Evolutionary conservation across 2,888 invertebrate species (phyloP), one percentile per base, ranked within the genome.

Genomic region (Aplocera efformata): DNA sequence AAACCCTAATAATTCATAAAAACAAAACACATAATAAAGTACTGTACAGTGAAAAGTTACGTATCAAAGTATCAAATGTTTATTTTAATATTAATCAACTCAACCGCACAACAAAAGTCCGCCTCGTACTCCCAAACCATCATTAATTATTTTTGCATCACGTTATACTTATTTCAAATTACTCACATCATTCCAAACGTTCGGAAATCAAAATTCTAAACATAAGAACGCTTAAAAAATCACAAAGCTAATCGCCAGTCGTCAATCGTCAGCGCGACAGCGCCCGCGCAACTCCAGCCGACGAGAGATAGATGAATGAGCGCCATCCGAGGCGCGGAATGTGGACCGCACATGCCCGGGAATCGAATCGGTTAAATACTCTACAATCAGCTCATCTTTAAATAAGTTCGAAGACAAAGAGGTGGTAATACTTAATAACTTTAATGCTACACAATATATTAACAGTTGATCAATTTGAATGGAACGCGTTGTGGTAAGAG

Each of bases 241-340:
- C 51, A 45, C 53, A 60, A 60, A 60, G 61, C 59, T 58, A 58
- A 58, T 58, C 44, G 64, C 51, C 44, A 48, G 59, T 46, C 48
- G 59, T 72, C 71, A 63, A 50, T 71, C 71, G 64, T 60, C 71
- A 32, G 38, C 31, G 52, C 52, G 51, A 40, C 42, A 53, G 53
- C 55, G 60, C 48, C 56, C 57, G 58, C 57, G 59, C 49, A 34
- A 25, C 48, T 55, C 45, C 45, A 32, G 36, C 42, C 48, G 78
- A 53, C 58, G 81, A 81, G 48, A 60, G 82, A 81, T 72, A 60
- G 72, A 80, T 77, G 77, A 71, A 80, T 77, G 79, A 71, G 74
- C 67, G 37, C 54, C 27, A 60, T 60, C 63, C 53, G 31, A 49
- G 53, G 37, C 36, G 35, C 34, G 51, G 61, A 53, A 64, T 63